Base-by-base conservation (phyloP, 2,888 invertebrate genomes). In the Dicyrtomina minuta region DNA sequence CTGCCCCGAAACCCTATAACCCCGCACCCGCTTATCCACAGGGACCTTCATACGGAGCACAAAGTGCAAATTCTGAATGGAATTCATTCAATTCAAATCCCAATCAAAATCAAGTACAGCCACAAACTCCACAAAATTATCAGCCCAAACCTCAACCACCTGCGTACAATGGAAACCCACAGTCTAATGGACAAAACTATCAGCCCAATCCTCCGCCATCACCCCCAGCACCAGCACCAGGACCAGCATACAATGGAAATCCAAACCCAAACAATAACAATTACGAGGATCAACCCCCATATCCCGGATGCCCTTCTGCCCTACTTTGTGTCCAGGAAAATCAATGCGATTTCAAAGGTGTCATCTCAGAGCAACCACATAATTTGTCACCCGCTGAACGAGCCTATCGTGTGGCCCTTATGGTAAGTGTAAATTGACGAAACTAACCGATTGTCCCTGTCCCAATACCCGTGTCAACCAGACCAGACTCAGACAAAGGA, bases 251-350 rank as follows among this genome's bases (percentile, higher is more conserved):
- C 8, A 6, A n/a, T n/a, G n/a, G n/a, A n/a, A n/a, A n/a, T n/a
- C n/a, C n/a, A n/a, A n/a, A n/a, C n/a, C n/a, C n/a, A 8, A 33
- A 44, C 26, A 51, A 39, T 56, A 51, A 49, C 24, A 69, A 69
- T 41, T 61, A 60, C 49, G 72, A 46, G 1, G 70, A 66, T 15
- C 79, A 67, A 73, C 79, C 64, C 20, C 79, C 87, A 20, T 87
- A 88, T 41, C 82, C 87, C 0, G 91, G 89, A 62, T 93, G 93
- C 44, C 80, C 91, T 33, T 69, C 72, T 20, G 72, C 72, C 0
- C 84, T 93, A 65, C 88, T 92, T 78, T 91, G 93, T 80, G 92
- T 92, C 0, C 87, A 88, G 72, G 87, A 90, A 77, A 87, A 88
- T 77, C 91, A 85, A 81, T 93, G 93, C 81, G 89, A 89, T 4